These are phyloP conservation scores for Styela plicata DNA, from an alignment of 23 tunicate species.

Conservation along the genomic window DNA sequence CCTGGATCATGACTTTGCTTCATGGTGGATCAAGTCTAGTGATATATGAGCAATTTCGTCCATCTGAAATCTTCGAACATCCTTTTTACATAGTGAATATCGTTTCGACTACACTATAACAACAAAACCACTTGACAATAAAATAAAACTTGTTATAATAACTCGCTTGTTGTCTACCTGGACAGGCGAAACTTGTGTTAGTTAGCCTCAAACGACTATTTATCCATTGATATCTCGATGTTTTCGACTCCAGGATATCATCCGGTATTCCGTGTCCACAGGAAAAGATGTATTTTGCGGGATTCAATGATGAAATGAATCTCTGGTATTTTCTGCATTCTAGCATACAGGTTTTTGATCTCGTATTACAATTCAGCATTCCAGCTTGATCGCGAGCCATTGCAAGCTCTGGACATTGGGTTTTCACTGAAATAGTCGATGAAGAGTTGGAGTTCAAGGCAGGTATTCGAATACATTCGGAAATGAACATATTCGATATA, in stretches of 20 bases:
- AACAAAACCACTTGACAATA: too few species aligned
- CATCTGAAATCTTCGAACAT: too few species aligned
- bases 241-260: neutral
- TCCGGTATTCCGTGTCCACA: neutral
- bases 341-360: conserved; percentile 9
- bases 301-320: neutral
- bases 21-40: too few species aligned
- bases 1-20: too few species aligned
- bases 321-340: neutral
- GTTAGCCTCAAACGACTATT: neutral
- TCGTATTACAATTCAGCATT: neutral
- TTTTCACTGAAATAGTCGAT: neutral
- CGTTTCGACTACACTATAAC: too few species aligned
- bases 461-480: too few species aligned
- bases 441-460: too few species aligned
- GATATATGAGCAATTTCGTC: too few species aligned
- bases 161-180: too few species aligned
- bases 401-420: neutral
- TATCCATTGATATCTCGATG: neutral
- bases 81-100: too few species aligned
- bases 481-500: too few species aligned
- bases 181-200: neutral
- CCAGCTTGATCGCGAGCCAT: neutral
- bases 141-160: too few species aligned
- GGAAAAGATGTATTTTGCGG: neutral